These are phyloP conservation scores for Brassicogethes aeneus DNA, from an alignment of 2,888 invertebrate genomes.

Conservation along the genomic window DNA sequence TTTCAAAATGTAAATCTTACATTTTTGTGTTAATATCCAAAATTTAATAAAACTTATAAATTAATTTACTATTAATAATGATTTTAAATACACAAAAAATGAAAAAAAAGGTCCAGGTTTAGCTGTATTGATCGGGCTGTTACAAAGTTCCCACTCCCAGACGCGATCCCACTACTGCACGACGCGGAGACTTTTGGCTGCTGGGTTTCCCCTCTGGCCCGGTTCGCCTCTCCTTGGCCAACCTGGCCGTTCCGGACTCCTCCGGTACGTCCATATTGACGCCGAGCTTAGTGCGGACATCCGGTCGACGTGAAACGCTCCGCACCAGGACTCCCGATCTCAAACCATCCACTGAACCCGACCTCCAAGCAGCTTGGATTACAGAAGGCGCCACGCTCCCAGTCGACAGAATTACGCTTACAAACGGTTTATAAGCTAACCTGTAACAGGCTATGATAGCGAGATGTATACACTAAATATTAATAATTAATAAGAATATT, in stretches of 20 bases:
- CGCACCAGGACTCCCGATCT: conserved; percentile 71
- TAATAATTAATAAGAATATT: too few relatives aligned
- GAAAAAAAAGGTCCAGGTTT: conserved; percentile 66
- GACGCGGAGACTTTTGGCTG: conserved; percentile 99
- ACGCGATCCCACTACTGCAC: conserved; percentile 98
- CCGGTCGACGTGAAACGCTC: conserved; percentile 75
- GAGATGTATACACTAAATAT: background rate
- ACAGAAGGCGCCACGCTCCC: conserved; percentile 98
- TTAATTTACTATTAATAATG: too few relatives aligned
- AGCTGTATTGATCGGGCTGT: conserved; percentile 76
- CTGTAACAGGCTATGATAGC: too few relatives aligned
- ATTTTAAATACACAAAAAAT: too few relatives aligned
- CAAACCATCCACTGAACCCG: conserved; percentile 85
- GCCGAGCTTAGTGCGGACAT: conserved; percentile 94
- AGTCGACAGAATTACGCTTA: conserved; percentile 44
- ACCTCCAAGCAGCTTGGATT: conserved; percentile 97
- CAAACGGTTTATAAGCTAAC: too few relatives aligned
- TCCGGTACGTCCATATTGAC: conserved; percentile 89
- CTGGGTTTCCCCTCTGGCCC: conserved; percentile 99
- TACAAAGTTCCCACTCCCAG: conserved; percentile 86
- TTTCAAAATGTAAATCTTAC: background rate
- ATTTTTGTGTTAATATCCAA: too few relatives aligned
- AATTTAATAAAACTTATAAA: too few relatives aligned
- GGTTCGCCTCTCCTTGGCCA: conserved; percentile 94
- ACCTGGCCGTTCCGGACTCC: conserved; percentile 82